These are phyloP conservation scores for Plumapathes pennacea DNA, from an alignment of 92 coral and sea anemone species.

Conservation along the genomic window DNA sequence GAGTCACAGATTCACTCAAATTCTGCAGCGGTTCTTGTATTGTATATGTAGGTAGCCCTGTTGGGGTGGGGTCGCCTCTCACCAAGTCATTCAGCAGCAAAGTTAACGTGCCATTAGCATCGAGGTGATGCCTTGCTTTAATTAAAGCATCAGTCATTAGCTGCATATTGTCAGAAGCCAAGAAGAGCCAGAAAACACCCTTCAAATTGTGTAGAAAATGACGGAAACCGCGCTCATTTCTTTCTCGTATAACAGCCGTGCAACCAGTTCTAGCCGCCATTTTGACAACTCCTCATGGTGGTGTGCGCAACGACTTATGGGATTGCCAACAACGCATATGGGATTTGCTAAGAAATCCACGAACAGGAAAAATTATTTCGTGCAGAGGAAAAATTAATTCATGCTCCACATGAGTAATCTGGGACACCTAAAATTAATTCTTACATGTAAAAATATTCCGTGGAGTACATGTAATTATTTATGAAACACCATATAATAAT, in stretches of 20 bases:
- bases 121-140: conserved; percentile 10
- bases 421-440: too few species aligned
- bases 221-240: conserved; percentile 16
- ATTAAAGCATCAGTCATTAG: neutral
- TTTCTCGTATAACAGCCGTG: conserved; percentile 12
- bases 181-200: conserved; percentile 15
- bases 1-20: conserved; percentile 6
- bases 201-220: conserved; percentile 33
- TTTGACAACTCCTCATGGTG: too few species aligned
- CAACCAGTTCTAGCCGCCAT: conserved; percentile 1
- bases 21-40: conserved; percentile 20
- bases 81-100: conserved; percentile 31
- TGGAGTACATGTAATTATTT: too few species aligned
- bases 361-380: too few species aligned
- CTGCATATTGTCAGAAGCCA: neutral
- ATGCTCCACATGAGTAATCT: too few species aligned
- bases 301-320: too few species aligned
- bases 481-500: too few species aligned
- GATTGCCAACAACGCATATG: too few species aligned
- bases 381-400: too few species aligned
- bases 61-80: conserved; percentile 14
- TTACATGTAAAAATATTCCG: too few species aligned
- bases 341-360: too few species aligned
- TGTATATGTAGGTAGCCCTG: conserved; percentile 28
- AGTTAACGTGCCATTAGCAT: conserved; percentile 27